A percentile compares a stretch with the other conserved stretches of the same genome.
Conservation (phyloP, 2,797 vertebrate genomes). For the Gymnoscopelus microlampas region DNA sequence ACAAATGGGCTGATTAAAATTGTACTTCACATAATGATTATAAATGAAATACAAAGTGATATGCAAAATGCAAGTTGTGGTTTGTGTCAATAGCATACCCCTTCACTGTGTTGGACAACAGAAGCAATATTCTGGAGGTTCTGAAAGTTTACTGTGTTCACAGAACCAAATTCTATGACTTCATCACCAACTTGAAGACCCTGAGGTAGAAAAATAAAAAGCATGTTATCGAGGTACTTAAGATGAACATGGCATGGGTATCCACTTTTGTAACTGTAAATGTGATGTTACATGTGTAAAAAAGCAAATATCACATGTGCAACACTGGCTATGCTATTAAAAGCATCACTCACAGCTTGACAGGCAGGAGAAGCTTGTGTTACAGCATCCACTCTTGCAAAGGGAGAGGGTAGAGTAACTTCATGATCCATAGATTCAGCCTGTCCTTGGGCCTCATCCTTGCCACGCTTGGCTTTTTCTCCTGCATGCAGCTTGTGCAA, state of each 20-base stretch:
- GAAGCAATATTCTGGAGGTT: conserved; percentile 90
- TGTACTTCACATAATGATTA: conserved; percentile 8
- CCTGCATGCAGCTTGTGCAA: conserved; percentile 90
- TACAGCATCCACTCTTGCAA: conserved; percentile 88
- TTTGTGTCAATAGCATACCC: conserved; percentile 79
- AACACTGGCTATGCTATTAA: neutral
- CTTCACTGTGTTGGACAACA: conserved; percentile 95
- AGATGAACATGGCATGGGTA: neutral
- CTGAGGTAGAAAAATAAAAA: conserved; percentile 69
- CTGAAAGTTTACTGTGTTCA: conserved; percentile 91
- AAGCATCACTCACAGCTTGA: conserved; percentile 79
- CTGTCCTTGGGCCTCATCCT: conserved; percentile 79
- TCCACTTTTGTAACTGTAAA: neutral
- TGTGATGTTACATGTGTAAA: neutral
- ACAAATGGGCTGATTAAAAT: neutral
- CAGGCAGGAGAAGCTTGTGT: conserved; percentile 89
- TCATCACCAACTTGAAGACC: conserved; percentile 91
- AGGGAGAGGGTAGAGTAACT: conserved; percentile 73
- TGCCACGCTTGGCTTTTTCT: conserved; percentile 87
- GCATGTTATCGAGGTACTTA: neutral
- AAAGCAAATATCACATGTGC: neutral
- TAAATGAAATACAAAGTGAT: neutral
- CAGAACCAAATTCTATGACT: conserved; percentile 92
- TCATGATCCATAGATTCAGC: conserved; percentile 74
- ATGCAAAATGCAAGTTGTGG: neutral